Evolutionary conservation across 2,888 invertebrate genomes (phyloP).

Genomic region (Boloria euphrosyne): DNA sequence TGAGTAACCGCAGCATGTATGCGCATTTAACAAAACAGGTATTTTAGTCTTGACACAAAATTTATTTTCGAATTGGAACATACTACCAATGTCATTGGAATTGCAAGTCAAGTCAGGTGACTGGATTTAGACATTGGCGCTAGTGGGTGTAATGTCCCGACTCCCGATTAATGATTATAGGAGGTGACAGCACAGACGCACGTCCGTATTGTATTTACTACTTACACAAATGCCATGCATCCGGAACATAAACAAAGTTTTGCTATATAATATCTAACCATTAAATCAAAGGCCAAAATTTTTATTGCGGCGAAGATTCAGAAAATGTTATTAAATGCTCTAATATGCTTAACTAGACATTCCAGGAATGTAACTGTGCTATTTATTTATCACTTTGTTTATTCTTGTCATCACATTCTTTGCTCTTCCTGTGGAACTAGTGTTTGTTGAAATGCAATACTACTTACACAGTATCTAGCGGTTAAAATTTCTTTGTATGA

Average conservation of each 20-base stretch:
- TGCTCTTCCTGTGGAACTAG: not conserved
- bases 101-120: slow-evolving; percentile 48
- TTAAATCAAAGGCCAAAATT: no score
- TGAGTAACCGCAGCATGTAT: not conserved
- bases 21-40: slow-evolving; percentile 17
- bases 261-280: no score
- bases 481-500: not conserved
- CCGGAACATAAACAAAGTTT: not conserved
- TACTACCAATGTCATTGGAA: slow-evolving; percentile 39
- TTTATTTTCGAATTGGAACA: slow-evolving; percentile 38
- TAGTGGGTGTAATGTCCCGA: slow-evolving; percentile 48
- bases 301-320: no score
- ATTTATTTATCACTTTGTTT: not conserved
- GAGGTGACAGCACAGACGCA: slow-evolving; percentile 48
- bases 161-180: slow-evolving; percentile 53
- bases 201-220: slow-evolving; percentile 26
- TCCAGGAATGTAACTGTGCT: not conserved
- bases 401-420: not conserved
- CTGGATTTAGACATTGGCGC: slow-evolving; percentile 55
- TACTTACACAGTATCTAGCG: not conserved
- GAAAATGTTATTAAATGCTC: no score
- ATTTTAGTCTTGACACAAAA: slow-evolving; percentile 29
- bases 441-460: not conserved
- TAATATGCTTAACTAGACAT: no score
- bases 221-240: slow-evolving; percentile 15